phyloP scores from a whole-genome alignment of 2,888 invertebrate species.

The Mythimna lalbum region DNA sequence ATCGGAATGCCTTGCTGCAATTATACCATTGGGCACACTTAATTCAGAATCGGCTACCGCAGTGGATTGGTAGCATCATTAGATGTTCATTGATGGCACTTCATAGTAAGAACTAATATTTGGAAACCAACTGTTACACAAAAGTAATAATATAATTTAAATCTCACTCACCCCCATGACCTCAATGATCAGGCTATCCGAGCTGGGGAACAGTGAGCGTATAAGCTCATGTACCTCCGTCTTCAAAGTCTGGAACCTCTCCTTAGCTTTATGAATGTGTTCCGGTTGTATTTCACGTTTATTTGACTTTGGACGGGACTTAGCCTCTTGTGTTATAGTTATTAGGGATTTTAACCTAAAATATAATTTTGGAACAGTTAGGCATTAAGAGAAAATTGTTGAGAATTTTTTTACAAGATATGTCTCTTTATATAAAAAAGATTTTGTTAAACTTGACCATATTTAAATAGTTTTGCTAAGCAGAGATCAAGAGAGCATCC shows the following conservation, averaged over 20 bases:
- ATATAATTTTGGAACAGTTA: background rate
- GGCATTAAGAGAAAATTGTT: too few relatives aligned
- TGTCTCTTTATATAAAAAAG: background rate
- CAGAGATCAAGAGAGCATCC: too few relatives aligned
- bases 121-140: too few relatives aligned
- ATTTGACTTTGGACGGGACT: slow-evolving; percentile 68
- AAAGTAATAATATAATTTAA: too few relatives aligned
- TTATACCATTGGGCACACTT: too few relatives aligned
- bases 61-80: too few relatives aligned
- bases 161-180: slow-evolving; percentile 78
- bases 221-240: slow-evolving; percentile 78
- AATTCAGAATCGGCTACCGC: too few relatives aligned
- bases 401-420: too few relatives aligned
- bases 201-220: slow-evolving; percentile 76
- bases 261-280: slow-evolving; percentile 79
- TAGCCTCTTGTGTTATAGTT: slow-evolving; percentile 76
- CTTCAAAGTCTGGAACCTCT: slow-evolving; percentile 79
- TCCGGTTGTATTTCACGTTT: slow-evolving; percentile 71
- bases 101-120: too few relatives aligned
- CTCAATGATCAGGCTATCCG: slow-evolving; percentile 71
- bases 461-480: background rate
- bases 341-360: slow-evolving; percentile 77
- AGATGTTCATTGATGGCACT: too few relatives aligned
- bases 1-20: too few relatives aligned
- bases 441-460: background rate